Conservation (phyloP, 2,797 vertebrate genomes). For the Tokudaia tokunoshimensis region DNA sequence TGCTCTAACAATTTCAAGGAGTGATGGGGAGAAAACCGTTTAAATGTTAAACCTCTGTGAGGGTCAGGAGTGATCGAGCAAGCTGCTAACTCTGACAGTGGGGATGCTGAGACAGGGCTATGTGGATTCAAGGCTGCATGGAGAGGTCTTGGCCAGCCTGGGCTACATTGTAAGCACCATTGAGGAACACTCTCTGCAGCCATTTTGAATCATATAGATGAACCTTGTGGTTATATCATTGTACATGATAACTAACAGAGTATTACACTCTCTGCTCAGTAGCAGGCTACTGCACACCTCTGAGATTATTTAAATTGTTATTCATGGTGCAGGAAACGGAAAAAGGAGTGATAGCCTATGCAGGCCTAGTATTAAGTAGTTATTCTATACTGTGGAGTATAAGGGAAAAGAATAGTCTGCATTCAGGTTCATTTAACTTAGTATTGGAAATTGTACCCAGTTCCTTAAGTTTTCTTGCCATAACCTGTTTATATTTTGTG, state of each 20-base stretch:
- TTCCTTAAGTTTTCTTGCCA: conserved; percentile 21
- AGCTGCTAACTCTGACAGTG: neutral
- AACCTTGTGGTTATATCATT: neutral
- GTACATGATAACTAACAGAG: neutral
- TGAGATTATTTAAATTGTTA: neutral
- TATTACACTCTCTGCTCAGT: neutral
- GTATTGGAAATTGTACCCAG: conserved; percentile 32
- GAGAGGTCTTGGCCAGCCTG: neutral
- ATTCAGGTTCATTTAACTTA: conserved; percentile 49
- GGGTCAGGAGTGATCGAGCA: neutral
- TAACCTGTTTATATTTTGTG: conserved; percentile 26
- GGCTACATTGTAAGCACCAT: neutral
- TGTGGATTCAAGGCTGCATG: neutral
- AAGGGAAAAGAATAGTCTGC: conserved; percentile 12
- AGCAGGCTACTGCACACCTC: neutral
- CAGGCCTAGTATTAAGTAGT: conserved; percentile 21
- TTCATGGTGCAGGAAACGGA: neutral
- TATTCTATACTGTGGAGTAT: conserved; percentile 17
- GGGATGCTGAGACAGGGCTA: too few relatives aligned
- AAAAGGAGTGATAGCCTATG: neutral
- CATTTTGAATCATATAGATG: conserved; percentile 25
- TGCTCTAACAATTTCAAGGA: conserved; percentile 36
- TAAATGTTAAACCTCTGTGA: neutral
- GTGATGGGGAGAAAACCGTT: conserved; percentile 18
- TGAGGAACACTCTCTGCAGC: neutral